Evolutionary conservation across 2,888 invertebrate genomes (phyloP).

Genomic region (Archips crataeganus): DNA sequence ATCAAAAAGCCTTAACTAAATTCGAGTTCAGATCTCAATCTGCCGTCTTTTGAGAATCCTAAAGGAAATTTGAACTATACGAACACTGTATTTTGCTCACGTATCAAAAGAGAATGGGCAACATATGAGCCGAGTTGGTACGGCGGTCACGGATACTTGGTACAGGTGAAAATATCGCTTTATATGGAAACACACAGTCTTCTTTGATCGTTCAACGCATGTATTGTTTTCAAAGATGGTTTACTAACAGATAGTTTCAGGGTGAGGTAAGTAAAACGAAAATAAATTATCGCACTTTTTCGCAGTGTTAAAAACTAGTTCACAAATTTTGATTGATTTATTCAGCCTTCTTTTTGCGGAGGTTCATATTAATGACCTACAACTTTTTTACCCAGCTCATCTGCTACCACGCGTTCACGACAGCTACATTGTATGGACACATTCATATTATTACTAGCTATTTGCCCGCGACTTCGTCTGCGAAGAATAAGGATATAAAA

Average conservation of each 20-base stretch:
- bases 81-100: constrained; percentile 48
- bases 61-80: constrained; percentile 35
- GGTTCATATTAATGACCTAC: no score
- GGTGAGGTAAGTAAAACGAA: not conserved
- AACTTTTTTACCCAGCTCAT: no score
- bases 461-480: no score
- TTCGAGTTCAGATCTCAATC: constrained; percentile 1
- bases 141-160: constrained; percentile 74
- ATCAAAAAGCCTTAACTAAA: not conserved
- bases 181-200: constrained; percentile 51
- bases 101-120: constrained; percentile 54
- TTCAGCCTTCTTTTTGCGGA: no score
- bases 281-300: not conserved
- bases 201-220: constrained; percentile 36
- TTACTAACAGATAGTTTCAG: not conserved
- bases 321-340: not conserved
- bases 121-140: constrained; percentile 76
- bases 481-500: no score
- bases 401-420: no score
- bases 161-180: constrained; percentile 69
- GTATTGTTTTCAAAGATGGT: constrained; percentile 30
- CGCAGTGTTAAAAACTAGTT: not conserved
- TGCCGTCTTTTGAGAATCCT: constrained; percentile 18
- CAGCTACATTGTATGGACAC: no score
- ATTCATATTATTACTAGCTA: no score